phyloP scores from a whole-genome alignment of 2,113 vertebrate species.

The Lophochroa leadbeateri region DNA sequence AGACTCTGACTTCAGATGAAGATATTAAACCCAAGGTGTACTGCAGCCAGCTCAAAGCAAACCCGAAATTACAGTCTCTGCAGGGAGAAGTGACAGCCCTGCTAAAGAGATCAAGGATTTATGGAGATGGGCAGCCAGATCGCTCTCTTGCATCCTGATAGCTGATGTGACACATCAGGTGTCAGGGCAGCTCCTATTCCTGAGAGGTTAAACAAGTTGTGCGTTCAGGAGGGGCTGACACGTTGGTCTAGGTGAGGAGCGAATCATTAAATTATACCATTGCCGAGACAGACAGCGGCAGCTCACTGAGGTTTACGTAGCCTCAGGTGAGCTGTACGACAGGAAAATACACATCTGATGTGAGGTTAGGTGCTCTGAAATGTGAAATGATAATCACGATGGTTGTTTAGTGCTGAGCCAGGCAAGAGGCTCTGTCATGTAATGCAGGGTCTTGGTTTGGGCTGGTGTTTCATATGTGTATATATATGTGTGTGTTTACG shows the following conservation, averaged over 20 bases:
- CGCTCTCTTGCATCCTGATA: conserved; percentile 49
- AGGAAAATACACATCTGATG: conserved; percentile 26
- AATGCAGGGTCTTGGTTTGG: neutral
- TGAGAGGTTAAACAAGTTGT: conserved; percentile 46
- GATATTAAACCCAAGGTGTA: conserved; percentile 34
- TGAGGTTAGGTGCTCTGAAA: conserved; percentile 20
- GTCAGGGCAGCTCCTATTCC: conserved; percentile 52
- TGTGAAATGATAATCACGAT: conserved; percentile 5
- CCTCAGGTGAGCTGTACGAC: conserved; percentile 56
- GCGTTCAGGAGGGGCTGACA: conserved; percentile 44
- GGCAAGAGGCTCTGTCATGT: neutral
- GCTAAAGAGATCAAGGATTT: conserved; percentile 47
- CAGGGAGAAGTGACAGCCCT: conserved; percentile 53
- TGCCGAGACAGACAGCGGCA: conserved; percentile 54
- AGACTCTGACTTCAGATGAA: neutral
- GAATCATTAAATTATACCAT: conserved; percentile 56
- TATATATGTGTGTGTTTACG: neutral
- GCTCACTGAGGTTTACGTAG: neutral
- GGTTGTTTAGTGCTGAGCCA: neutral
- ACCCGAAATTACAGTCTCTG: conserved; percentile 14
- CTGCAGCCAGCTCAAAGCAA: conserved; percentile 24
- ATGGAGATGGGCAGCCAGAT: conserved; percentile 45
- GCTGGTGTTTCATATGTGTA: neutral
- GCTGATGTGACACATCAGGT: conserved; percentile 59
- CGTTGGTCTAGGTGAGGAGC: neutral